A percentile compares a stretch with the other conserved stretches of the same genome.
These are phyloP conservation scores for Hydractinia symbiolongicarpus DNA, from an alignment of 30 jellyfish, hydroid and myxozoan genomes.

Conservation along the genomic window DNA sequence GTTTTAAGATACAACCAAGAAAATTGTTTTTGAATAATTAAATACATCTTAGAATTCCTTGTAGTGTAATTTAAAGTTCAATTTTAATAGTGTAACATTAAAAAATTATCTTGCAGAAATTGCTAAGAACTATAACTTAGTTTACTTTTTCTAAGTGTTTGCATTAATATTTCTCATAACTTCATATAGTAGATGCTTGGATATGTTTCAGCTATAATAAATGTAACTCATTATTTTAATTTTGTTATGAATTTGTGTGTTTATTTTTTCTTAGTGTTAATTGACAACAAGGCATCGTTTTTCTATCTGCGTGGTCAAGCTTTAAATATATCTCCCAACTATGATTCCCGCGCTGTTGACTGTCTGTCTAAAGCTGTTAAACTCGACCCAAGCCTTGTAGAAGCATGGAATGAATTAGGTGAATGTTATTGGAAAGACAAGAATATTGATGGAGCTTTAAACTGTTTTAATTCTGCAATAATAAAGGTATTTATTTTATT, in stretches of 20 bases:
- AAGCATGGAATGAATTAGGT: slow-evolving; percentile 96
- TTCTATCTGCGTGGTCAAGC: slow-evolving; percentile 88
- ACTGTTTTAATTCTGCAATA: slow-evolving; percentile 79
- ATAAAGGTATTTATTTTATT: slow-evolving; percentile 38
- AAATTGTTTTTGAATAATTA: no score
- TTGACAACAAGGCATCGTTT: slow-evolving; percentile 80
- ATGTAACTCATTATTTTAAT: no score
- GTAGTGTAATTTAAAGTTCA: no score
- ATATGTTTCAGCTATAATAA: no score
- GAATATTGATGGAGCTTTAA: slow-evolving; percentile 74
- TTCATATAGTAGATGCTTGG: no score
- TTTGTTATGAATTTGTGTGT: background rate
- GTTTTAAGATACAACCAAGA: no score
- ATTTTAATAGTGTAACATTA: no score
- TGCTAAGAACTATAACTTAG: no score
- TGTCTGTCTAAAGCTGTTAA: slow-evolving; percentile 89
- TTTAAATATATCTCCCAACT: slow-evolving; percentile 50
- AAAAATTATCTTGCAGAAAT: no score
- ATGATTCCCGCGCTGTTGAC: slow-evolving; percentile 85
- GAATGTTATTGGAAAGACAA: slow-evolving; percentile 96
- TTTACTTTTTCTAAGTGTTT: no score
- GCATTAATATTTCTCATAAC: no score
- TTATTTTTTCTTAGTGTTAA: slow-evolving; percentile 44
- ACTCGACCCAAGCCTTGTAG: slow-evolving; percentile 71
- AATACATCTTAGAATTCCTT: no score